Evolutionary conservation across 2,113 vertebrate genomes (phyloP), one percentile per base, ranked within the genome.

Genomic region (Neogobius melanostomus): DNA sequence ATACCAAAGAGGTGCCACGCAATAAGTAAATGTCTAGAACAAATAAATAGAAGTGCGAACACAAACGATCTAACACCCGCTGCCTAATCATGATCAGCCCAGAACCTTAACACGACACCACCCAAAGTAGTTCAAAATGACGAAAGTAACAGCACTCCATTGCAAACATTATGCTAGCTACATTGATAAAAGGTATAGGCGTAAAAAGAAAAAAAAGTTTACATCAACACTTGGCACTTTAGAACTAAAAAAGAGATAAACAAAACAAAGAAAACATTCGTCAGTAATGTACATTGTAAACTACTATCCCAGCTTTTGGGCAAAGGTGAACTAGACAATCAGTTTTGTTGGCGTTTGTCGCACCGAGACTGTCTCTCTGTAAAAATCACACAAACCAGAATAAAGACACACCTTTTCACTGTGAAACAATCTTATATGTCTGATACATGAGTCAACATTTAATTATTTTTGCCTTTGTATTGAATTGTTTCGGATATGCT

Each of bases 211-310:
- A 36, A 28, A 28, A 36, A 36, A 36, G 28, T 36, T 43, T 1
- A 86, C 74, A 79, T 69, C 80, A 82, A 88, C 81, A 89, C 81
- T 87, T 89, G 84, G 89, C 88, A 91, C 89, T 87, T 90, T 60
- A 89, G 60, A 88, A 88, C 75, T 17, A n/a, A 86, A 86, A 67
- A 78, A 75, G 28, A 36, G 4, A 36, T 36, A 36, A 36, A 82
- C 21, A 66, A 84, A 56, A 75, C 52, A 78, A 85, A 85, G 59
- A 64, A 87, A 89, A 89, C 86, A 90, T 92, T 92, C 88, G 76
- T 88, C 68, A 69, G 79, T 70, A 80, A 81, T 82, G 80, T 91
- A 89, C 87, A 91, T 85, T 52, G 89, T 92, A 90, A 92, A 91
- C 89, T 89, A 76, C 72, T 79, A 68, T 80, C 82, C 85, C 82